Base-by-base conservation (phyloP, 2,888 invertebrate species). In the Mythimna loreyi region DNA sequence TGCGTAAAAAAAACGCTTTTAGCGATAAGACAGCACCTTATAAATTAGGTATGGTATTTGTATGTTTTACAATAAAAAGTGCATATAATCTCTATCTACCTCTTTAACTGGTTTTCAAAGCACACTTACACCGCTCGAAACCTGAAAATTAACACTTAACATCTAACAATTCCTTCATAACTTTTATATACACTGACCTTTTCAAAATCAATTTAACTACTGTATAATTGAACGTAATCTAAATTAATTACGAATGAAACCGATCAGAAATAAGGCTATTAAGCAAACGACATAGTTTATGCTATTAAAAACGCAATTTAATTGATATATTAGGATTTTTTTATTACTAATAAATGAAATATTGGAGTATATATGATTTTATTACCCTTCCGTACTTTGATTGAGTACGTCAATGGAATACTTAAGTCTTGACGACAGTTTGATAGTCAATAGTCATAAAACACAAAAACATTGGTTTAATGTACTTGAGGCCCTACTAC, bases 361-460 rank as follows among this genome's bases (percentile, higher is more conserved):
- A 75, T 72, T 74, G 70, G 65, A 75, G 75, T 67, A 55, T 55
- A 72, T 75, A 68, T 66, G 68, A 81, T 84, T 87, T 87, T 84
- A 87, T 86, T 72, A 63, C 72, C 82, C 59, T 84, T 81, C 80
- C 73, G 80, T 72, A 79, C 53, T 78, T 74, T 64, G 60, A 77
- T 76, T 76, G 76, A 75, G 64, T 33, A 64, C 74, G 63, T 85
- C 86, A 84, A 86, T 84, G 30, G 83, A 83, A 83, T 85, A 84
- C 84, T 85, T 84, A 77, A 81, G 86, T 80, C 80, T 81, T 83
- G 59, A 56, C n/a, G 61, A 76, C 56, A 84, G 78, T 65, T 62
- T 55, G 36, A 72, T 55, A 82, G 84, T 80, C 81, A 85, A 86
- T 82, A 77, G 79, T 85, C 80, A 83, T 89, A 86, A 91, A 91